A percentile compares a stretch with the other conserved stretches of the same genome.
Conservation (phyloP, 2,113 vertebrate genomes). For the Rhagologus leucostigma region DNA sequence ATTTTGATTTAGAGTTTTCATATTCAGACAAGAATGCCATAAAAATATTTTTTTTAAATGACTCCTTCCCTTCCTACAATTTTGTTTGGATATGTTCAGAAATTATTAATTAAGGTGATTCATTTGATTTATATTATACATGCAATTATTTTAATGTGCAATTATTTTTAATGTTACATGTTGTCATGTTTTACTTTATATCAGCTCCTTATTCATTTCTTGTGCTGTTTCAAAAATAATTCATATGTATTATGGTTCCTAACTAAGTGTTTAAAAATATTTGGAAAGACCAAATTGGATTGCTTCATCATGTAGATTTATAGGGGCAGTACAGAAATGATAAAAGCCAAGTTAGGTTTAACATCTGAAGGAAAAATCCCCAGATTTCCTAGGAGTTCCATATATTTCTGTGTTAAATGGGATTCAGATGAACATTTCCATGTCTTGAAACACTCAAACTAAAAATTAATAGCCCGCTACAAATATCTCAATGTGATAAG, state of each 20-base stretch:
- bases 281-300: not conserved
- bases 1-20: not conserved
- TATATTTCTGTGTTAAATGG: not conserved
- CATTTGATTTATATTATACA: not conserved
- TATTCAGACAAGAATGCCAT: not conserved
- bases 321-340: not conserved
- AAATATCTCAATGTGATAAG: not conserved
- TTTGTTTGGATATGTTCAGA: not conserved
- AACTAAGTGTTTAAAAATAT: not conserved
- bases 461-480: not conserved
- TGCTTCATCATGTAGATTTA: not conserved
- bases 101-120: not conserved
- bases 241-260: not conserved
- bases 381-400: not conserved
- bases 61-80: not conserved
- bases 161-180: not conserved
- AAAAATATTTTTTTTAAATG: not conserved
- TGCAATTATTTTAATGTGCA: not conserved
- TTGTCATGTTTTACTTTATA: not conserved
- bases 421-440: not conserved
- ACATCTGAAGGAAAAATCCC: rapidly evolving
- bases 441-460: not conserved
- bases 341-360: not conserved
- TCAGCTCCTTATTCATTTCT: not conserved
- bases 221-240: not conserved